A percentile compares a stretch with the other conserved stretches of the same genome.
Conservation (phyloP, 2,888 invertebrate genomes). For the Oasisia sp. region DNA sequence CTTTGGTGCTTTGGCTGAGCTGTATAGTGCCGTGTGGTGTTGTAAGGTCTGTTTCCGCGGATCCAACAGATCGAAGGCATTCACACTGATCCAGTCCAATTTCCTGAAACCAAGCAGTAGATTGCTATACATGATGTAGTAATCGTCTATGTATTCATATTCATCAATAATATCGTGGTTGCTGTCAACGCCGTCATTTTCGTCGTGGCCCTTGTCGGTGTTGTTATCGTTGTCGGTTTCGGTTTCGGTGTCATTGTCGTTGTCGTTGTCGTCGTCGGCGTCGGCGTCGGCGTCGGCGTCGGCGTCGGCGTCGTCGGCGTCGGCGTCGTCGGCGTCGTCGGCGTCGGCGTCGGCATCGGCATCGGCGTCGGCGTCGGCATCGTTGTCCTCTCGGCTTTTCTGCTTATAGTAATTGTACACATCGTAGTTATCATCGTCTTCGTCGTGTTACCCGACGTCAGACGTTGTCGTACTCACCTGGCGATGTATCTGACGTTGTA, state of each 20-base stretch:
- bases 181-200: too few species aligned
- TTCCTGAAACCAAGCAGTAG: not conserved
- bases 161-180: not conserved
- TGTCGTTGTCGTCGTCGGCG: not conserved
- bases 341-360: too few species aligned
- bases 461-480: not conserved
- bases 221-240: not conserved
- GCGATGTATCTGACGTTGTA: not conserved
- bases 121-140: not conserved
- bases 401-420: too few species aligned
- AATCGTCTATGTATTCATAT: not conserved
- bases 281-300: too few species aligned
- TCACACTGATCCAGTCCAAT: slow-evolving; percentile 3
- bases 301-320: too few species aligned
- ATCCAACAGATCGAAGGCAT: not conserved
- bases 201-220: too few species aligned
- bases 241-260: not conserved
- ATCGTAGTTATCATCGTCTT: too few species aligned
- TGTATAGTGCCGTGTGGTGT: not conserved
- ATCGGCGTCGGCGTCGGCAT: too few species aligned
- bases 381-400: too few species aligned
- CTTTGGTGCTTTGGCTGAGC: not conserved
- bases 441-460: too few species aligned
- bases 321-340: too few species aligned
- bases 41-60: not conserved